Evolutionary conservation across 2,888 invertebrate species (phyloP).

Genomic region (Pycnomerus fuliginosus): DNA sequence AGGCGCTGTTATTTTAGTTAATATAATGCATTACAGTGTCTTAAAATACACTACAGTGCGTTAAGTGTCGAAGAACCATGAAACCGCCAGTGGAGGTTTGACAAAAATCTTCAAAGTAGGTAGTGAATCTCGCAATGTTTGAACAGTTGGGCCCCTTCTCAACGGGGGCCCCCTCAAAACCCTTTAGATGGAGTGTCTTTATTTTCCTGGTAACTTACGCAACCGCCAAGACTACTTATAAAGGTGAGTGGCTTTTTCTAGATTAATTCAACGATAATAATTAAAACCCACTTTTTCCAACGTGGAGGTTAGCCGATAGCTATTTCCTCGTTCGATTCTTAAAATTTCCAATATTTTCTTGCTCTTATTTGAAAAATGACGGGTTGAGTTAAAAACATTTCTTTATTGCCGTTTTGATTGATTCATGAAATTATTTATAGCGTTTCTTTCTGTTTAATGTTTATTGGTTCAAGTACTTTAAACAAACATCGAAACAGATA

Average conservation of each 20-base stretch:
- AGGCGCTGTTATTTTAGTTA: too few relatives aligned
- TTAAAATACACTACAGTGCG: too few relatives aligned
- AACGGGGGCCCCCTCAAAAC: slow-evolving; percentile 2
- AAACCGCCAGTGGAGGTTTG: too few relatives aligned
- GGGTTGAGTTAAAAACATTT: slow-evolving; percentile 9
- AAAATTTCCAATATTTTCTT: too few relatives aligned
- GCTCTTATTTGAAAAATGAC: too few relatives aligned
- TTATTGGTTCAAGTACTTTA: slow-evolving; percentile 10
- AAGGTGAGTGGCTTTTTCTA: slow-evolving; percentile 19
- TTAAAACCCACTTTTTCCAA: slow-evolving; percentile 11
- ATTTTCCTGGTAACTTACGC: slow-evolving; percentile 12
- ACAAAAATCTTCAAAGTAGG: too few relatives aligned
- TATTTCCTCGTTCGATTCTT: too few relatives aligned
- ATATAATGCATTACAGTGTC: too few relatives aligned
- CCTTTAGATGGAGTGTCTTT: slow-evolving; percentile 9
- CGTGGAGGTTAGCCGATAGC: slow-evolving; percentile 5
- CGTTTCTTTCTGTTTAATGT: slow-evolving; percentile 15
- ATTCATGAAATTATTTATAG: slow-evolving; percentile 19
- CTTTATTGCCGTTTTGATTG: slow-evolving; percentile 13
- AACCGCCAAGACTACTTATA: slow-evolving; percentile 15
- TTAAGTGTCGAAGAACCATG: too few relatives aligned
- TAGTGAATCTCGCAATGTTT: too few relatives aligned
- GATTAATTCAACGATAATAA: slow-evolving; percentile 15
- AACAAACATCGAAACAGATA: slow-evolving; percentile 10
- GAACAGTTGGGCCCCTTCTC: slow-evolving; percentile 3